Base-by-base conservation (phyloP, 2,113 vertebrate species). In the Amazona vittata region DNA sequence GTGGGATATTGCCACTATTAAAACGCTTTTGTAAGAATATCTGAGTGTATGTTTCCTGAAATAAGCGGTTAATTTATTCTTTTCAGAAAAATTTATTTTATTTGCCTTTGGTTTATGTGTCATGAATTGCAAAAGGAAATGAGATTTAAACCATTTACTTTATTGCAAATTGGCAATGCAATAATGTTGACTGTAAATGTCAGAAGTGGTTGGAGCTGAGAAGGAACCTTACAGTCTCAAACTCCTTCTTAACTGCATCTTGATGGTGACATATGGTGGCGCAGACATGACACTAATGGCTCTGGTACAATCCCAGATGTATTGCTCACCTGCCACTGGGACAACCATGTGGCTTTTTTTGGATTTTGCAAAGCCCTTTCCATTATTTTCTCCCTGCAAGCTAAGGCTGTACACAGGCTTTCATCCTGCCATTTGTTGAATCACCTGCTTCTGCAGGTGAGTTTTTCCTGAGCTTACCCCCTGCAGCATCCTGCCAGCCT, bases 81-180 rank as follows among this genome's bases (percentile, higher is more conserved):
- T 70, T 86, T 74, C 79, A 64, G 86, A 79, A 31, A 71, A 62
- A 64, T 79, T 92, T 93, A 35, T 90, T 89, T 86, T 47, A 41
- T 73, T 83, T 76, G 49, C 35, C 69, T 74, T 47, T 86, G 73
- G 74, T 86, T 96, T 92, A 68, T 55, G 74, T 79, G 25, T 75
- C 55, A 28, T 18, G 90, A 67, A 82, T 81, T 64, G 67, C 78
- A 47, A 47, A 84, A 43, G 22, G 84, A 81, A 75, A 44, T 8
- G 37, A 81, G 69, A 75, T 67, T 90, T 59, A 50, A 96, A 9
- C 25, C 29, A 29, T 63, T 81, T 80, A 60, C 86, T 95, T 77
- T 60, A 90, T 37, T 67, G 57, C 62, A 14, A 49, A 93, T 37
- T 83, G 73, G 55, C 44, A 12, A 53, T 88, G 94, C 47, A 26